Evolutionary conservation across 2,113 vertebrate species (phyloP), one percentile per base, ranked within the genome.

Genomic region (Rhipidura dahli): DNA sequence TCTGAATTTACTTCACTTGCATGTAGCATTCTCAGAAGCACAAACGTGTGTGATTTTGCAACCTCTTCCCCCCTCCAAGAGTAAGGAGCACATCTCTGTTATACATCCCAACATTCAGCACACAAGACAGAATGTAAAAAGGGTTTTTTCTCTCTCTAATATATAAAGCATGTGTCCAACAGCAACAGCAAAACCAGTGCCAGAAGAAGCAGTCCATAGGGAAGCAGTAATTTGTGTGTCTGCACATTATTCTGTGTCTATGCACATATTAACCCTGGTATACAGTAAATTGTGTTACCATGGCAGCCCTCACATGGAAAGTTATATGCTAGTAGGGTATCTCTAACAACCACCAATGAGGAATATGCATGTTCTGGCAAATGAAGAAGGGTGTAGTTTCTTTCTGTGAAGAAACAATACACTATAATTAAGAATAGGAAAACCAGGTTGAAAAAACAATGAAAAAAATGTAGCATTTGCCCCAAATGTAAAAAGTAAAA

Each of bases 241-340:
- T 96, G 93, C 94, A 89, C 92, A 94, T 95, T 96, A 96, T 96
- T 96, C 92, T 96, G 92, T 95, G 95, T 95, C 95, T 96, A 83
- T 95, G 85, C 95, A 96, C 93, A 94, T 89, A 94, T 97, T 97
- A 96, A 97, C 97, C 93, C 94, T 94, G 77, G 92, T 94, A 95
- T 90, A 97, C 94, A 96, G 89, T 96, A 96, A 96, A 96, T 96
- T 93, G 94, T 95, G 87, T 94, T 96, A 94, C 94, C 92, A 96
- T 96, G 92, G 94, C 91, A 95, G 92, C 96, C 78, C 72, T 94
- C 81, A 66, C 83, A 96, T 88, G 87, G 70, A 92, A 96, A 95
- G 91, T 94, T 90, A 83, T 89, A 24, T 24, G 70, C 91, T 79
- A 11, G 87, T 90, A 96, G 89, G 69, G 86, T 93, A 90, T 90